Percentiles rank a stretch among this genome's conserved stretches.
Conservation (phyloP, 2,888 invertebrate species). For the Argyra leucocephala region DNA sequence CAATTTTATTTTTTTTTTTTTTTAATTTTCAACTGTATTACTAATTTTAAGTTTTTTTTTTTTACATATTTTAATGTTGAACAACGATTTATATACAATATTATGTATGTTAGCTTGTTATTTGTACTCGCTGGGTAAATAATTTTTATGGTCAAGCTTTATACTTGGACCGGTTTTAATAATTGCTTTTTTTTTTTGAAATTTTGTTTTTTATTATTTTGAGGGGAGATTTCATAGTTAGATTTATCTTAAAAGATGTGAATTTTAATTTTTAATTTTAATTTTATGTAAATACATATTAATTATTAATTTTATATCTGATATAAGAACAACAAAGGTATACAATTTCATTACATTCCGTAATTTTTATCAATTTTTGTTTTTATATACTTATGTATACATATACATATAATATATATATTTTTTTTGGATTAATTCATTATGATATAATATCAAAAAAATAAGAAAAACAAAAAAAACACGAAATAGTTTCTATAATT, state of each 20-base stretch:
- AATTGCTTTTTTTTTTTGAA: neutral
- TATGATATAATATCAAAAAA: no score
- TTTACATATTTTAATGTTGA: neutral
- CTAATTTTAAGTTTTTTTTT: neutral
- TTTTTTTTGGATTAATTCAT: no score
- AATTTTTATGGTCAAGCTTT: neutral
- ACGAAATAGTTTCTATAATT: no score
- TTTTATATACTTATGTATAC: no score
- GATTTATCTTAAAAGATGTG: no score
- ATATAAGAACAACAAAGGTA: no score
- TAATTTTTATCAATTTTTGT: no score
- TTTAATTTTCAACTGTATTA: neutral
- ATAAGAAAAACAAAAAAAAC: no score
- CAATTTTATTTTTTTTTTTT: neutral
- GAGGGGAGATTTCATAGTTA: neutral
- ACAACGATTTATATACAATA: neutral
- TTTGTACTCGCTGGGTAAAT: neutral
- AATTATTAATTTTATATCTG: no score
- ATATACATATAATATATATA: no score
- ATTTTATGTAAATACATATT: slow-evolving; percentile 6
- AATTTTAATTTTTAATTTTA: neutral
- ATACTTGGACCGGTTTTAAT: neutral
- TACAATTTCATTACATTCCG: no score
- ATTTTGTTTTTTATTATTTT: neutral
- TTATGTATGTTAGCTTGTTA: neutral